Evolutionary conservation across 1,140 invertebrate species (phyloP).

Genomic region (Magallana gigas): DNA sequence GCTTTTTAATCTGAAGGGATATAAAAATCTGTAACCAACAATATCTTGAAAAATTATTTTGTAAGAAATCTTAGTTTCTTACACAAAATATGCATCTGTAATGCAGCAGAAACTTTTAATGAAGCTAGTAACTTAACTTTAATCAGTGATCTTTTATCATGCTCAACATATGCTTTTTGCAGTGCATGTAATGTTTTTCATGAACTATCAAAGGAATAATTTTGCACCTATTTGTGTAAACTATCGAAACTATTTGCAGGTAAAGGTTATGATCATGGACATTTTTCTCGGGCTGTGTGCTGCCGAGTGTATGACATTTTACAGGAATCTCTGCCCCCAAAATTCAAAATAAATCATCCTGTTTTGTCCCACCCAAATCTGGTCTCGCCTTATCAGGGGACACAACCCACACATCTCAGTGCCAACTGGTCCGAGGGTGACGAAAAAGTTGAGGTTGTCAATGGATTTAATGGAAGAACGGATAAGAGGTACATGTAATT

Average conservation of each 20-base stretch:
- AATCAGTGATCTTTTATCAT: too few relatives aligned
- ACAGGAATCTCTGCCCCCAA: conserved; percentile 56
- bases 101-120: too few relatives aligned
- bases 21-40: too few relatives aligned
- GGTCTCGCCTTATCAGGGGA: background rate
- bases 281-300: conserved; percentile 78
- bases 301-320: conserved; percentile 74
- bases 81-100: too few relatives aligned
- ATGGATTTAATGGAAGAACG: conserved; percentile 64
- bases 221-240: too few relatives aligned
- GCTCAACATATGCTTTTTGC: too few relatives aligned
- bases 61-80: too few relatives aligned
- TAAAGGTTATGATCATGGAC: conserved; percentile 77
- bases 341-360: conserved; percentile 67
- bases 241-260: conserved; percentile 60
- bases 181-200: too few relatives aligned
- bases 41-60: too few relatives aligned
- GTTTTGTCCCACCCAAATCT: conserved; percentile 43
- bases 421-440: conserved; percentile 68
- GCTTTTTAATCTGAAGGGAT: too few relatives aligned
- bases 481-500: conserved; percentile 60
- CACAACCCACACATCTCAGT: conserved; percentile 52
- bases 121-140: too few relatives aligned
- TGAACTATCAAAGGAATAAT: too few relatives aligned
- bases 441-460: conserved; percentile 64